Evolutionary conservation across 2,888 invertebrate genomes (phyloP).

Genomic region (Mylabris sibirica): DNA sequence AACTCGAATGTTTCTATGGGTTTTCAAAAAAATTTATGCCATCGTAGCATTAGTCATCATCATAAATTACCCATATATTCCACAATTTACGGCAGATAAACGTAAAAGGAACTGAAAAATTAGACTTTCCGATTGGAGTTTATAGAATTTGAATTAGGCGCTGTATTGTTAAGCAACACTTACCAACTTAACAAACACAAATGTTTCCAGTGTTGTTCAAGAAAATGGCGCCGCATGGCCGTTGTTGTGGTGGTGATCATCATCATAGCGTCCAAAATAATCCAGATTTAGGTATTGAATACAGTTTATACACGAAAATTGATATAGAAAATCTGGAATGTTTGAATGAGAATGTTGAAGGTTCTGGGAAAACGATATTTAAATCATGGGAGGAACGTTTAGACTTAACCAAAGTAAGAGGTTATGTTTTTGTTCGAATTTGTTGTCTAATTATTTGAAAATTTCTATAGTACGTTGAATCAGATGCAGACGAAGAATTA

Average conservation of each 20-base stretch:
- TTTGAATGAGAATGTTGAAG: conserved; percentile 87
- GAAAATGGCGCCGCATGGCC: conserved; percentile 66
- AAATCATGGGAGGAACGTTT: conserved; percentile 90
- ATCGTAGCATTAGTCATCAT: too few relatives aligned
- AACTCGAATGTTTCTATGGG: too few relatives aligned
- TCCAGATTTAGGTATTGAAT: conserved; percentile 77
- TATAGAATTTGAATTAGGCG: too few relatives aligned
- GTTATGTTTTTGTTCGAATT: conserved; percentile 29
- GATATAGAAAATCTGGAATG: conserved; percentile 87
- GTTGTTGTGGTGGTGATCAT: conserved; percentile 69
- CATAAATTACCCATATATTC: too few relatives aligned
- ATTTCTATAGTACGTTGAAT: conserved; percentile 82
- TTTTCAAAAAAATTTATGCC: too few relatives aligned
- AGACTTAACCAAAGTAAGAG: conserved; percentile 73
- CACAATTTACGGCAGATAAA: too few relatives aligned
- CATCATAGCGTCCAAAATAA: conserved; percentile 72
- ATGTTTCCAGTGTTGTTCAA: background rate
- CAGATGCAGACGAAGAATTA: conserved; percentile 95
- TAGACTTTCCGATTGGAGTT: too few relatives aligned
- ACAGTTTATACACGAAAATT: conserved; percentile 89
- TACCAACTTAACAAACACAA: background rate
- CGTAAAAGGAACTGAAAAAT: too few relatives aligned
- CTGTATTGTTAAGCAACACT: too few relatives aligned
- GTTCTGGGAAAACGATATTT: conserved; percentile 88
- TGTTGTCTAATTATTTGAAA: conserved; percentile 44